Percentiles rank a stretch among this genome's conserved stretches.
Conservation (phyloP, 2,888 invertebrate genomes). For the Drosophila ezoana region DNA sequence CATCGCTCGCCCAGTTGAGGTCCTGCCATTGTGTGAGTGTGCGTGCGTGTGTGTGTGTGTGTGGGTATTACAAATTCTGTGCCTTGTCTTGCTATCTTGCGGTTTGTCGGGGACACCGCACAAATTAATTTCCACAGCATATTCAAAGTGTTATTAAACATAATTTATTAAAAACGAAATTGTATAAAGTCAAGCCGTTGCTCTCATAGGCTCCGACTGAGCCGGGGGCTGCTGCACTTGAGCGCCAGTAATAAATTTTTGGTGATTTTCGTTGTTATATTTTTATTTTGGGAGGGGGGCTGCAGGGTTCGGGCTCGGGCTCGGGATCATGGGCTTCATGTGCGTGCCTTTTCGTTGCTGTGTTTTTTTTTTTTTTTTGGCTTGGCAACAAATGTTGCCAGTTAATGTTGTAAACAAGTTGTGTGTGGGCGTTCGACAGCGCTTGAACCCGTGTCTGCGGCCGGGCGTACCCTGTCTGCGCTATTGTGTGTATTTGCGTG, state of each 20-base stretch:
- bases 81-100: slow-evolving; percentile 46
- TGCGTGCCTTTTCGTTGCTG: slow-evolving; percentile 55
- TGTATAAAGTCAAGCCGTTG: slow-evolving; percentile 67
- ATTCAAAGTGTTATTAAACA: slow-evolving; percentile 82
- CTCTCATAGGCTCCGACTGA: slow-evolving; percentile 12
- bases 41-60: slow-evolving; percentile 8
- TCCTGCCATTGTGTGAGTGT: slow-evolving; percentile 24
- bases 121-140: slow-evolving; percentile 80
- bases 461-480: slow-evolving; percentile 16
- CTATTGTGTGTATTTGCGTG: slow-evolving; percentile 13
- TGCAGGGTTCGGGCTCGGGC: not conserved
- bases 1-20: slow-evolving; percentile 39
- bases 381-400: slow-evolving; percentile 77
- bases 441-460: slow-evolving; percentile 33
- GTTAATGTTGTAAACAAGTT: slow-evolving; percentile 80
- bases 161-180: slow-evolving; percentile 82
- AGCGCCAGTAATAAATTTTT: slow-evolving; percentile 70
- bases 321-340: slow-evolving; percentile 61
- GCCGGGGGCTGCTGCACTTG: slow-evolving; percentile 46
- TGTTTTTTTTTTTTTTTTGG: slow-evolving; percentile 11
- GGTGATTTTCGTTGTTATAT: slow-evolving; percentile 53
- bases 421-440: slow-evolving; percentile 27
- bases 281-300: slow-evolving; percentile 2
- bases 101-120: slow-evolving; percentile 57
- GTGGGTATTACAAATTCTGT: slow-evolving; percentile 37